Conservation (phyloP, 2,888 invertebrate genomes). For the Suillia variegata region DNA sequence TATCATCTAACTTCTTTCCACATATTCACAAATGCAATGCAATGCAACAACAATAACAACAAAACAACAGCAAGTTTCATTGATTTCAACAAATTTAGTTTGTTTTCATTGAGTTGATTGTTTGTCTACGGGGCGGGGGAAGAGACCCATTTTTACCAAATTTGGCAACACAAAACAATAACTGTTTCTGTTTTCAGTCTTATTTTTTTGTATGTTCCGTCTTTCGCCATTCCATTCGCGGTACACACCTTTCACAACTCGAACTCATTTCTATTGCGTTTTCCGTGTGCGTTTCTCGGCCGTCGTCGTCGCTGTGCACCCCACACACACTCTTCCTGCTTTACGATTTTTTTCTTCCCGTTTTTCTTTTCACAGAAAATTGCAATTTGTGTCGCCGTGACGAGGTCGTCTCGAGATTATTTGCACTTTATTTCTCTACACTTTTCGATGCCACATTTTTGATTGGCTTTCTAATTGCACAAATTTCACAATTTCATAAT, state of each 20-base stretch:
- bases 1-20: background rate
- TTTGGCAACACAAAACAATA: background rate
- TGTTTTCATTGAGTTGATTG: too few relatives aligned
- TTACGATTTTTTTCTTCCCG: constrained; percentile 34
- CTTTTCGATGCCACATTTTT: constrained; percentile 46
- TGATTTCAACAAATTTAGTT: too few relatives aligned
- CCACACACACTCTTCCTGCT: constrained; percentile 23
- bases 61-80: background rate
- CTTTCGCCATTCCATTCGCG: constrained; percentile 40
- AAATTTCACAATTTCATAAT: constrained; percentile 22
- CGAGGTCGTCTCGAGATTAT: background rate
- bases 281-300: background rate
- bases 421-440: constrained; percentile 26
- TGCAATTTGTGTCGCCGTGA: too few relatives aligned
- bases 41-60: too few relatives aligned
- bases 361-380: too few relatives aligned
- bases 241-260: constrained; percentile 59
- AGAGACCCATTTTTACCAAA: background rate
- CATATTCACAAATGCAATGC: too few relatives aligned
- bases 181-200: constrained; percentile 23
- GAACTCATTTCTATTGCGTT: constrained; percentile 48
- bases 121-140: background rate
- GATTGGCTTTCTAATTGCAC: constrained; percentile 40
- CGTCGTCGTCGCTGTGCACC: constrained; percentile 24
- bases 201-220: constrained; percentile 38